Evolutionary conservation across 2,888 invertebrate genomes (phyloP).

Genomic region (Cryptosula pallasiana): DNA sequence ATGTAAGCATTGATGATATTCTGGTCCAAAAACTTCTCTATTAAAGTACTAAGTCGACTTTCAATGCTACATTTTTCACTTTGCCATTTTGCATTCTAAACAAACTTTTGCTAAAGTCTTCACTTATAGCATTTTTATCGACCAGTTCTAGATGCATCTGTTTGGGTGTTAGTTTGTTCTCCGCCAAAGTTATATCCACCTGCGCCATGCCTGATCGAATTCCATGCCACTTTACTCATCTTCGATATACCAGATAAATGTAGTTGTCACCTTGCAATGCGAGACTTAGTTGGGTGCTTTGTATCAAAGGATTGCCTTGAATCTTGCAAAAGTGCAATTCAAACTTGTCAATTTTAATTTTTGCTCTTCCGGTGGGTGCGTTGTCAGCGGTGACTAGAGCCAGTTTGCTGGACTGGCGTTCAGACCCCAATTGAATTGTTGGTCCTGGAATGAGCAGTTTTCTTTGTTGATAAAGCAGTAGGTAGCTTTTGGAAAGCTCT

Average conservation of each 20-base stretch:
- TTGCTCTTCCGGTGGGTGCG: too few species aligned
- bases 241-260: neutral
- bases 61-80: neutral
- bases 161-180: neutral
- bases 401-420: neutral
- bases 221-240: too few species aligned
- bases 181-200: neutral
- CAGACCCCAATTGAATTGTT: neutral
- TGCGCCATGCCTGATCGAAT: too few species aligned
- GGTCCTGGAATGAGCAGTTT: too few species aligned
- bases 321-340: neutral
- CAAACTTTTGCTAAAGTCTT: neutral
- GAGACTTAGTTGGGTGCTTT: neutral
- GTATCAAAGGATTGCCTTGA: neutral
- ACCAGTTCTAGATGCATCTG: neutral
- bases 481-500: neutral
- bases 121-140: neutral
- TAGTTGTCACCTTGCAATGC: neutral
- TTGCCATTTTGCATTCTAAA: neutral
- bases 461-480: neutral
- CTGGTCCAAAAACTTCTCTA: too few species aligned
- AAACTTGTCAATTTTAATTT: too few species aligned
- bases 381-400: too few species aligned
- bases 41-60: neutral
- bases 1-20: too few species aligned